phyloP scores from a whole-genome alignment of 2,113 vertebrate genomes.

The Zosterops pallidus region DNA sequence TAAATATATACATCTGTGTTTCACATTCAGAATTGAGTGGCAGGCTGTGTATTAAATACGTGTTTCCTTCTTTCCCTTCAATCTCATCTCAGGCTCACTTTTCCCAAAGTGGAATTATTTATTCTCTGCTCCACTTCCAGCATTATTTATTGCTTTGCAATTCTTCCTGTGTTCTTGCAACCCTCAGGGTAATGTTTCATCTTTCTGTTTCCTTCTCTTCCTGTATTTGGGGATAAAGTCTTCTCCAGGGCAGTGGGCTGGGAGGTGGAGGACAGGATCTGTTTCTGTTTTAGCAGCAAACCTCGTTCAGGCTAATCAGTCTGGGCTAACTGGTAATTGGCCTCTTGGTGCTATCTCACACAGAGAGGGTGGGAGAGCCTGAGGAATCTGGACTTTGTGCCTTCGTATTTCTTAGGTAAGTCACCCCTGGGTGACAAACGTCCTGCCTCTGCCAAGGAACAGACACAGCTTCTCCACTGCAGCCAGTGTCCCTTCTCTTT shows the following conservation, averaged over 20 bases:
- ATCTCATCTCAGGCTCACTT: accelerated
- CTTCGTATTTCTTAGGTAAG: background rate
- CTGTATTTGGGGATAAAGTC: background rate
- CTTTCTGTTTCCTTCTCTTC: background rate
- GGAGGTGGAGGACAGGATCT: background rate
- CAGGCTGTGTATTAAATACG: background rate
- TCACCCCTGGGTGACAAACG: background rate
- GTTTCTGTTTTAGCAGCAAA: background rate
- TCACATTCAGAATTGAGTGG: background rate
- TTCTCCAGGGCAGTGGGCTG: background rate
- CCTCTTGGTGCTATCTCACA: background rate
- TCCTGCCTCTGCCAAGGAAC: background rate
- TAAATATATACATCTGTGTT: background rate
- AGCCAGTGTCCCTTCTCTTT: background rate
- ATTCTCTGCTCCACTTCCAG: background rate
- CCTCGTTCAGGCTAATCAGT: background rate
- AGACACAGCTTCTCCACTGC: background rate
- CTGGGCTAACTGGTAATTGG: background rate
- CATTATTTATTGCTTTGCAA: background rate
- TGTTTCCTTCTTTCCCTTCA: background rate
- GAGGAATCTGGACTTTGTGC: background rate
- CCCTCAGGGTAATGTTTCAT: background rate
- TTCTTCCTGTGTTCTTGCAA: background rate
- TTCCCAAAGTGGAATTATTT: background rate
- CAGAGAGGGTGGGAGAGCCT: background rate